Evolutionary conservation across 2,888 invertebrate species (phyloP).

Genomic region (Melanotus villosus): DNA sequence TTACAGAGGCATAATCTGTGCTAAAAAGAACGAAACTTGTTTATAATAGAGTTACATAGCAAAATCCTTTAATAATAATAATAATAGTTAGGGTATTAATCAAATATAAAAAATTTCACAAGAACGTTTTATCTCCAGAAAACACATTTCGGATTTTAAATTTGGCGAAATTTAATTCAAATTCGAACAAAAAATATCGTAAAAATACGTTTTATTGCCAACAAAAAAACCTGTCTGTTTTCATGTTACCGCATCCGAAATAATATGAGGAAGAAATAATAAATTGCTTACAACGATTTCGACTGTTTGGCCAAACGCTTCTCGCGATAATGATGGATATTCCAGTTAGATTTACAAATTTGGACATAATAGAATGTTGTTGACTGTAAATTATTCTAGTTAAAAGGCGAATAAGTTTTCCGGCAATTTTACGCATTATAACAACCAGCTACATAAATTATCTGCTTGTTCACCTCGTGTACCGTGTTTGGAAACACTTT

Average conservation of each 20-base stretch:
- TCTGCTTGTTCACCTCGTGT: slow-evolving; percentile 19
- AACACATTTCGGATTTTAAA: too few species aligned
- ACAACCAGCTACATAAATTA: slow-evolving; percentile 15
- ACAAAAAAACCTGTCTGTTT: too few species aligned
- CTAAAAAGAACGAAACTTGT: too few species aligned
- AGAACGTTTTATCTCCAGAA: too few species aligned
- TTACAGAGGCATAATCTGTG: too few species aligned
- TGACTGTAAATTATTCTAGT: not conserved
- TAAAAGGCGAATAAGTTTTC: not conserved
- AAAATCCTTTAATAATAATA: too few species aligned
- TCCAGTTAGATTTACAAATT: slow-evolving; percentile 5
- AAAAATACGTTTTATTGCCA: too few species aligned
- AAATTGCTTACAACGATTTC: not conserved
- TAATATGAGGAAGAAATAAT: not conserved
- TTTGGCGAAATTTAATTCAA: too few species aligned
- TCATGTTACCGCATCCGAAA: not conserved
- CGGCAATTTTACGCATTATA: slow-evolving; percentile 5
- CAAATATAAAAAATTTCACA: too few species aligned
- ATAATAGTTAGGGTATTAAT: too few species aligned
- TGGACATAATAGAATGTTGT: slow-evolving; percentile 15
- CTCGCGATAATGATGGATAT: not conserved
- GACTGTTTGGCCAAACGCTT: not conserved
- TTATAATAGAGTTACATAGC: too few species aligned
- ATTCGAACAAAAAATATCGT: too few species aligned
- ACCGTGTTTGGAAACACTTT: slow-evolving; percentile 16